These are phyloP conservation scores for Dysdera silvatica DNA, from an alignment of 1,140 invertebrate species.

Conservation along the genomic window DNA sequence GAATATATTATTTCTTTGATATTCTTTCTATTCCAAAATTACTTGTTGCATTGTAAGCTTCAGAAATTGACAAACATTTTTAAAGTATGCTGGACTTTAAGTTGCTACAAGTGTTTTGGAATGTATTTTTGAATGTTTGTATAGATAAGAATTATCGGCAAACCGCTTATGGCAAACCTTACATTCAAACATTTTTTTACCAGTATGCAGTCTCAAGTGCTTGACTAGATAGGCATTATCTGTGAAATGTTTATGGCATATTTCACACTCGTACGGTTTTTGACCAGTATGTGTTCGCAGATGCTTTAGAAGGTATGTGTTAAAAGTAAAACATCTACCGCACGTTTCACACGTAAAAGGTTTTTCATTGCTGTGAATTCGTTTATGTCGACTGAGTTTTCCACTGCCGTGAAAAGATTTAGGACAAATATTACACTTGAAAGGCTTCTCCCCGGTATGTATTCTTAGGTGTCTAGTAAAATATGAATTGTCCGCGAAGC, in stretches of 20 bases:
- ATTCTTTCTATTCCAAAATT: too few relatives aligned
- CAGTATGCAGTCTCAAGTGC: not conserved
- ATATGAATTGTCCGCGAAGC: constrained; percentile 97
- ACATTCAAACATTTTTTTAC: constrained; percentile 3
- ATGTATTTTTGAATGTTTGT: not conserved
- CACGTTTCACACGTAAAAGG: not conserved
- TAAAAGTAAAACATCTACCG: not conserved
- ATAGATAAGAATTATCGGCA: not conserved
- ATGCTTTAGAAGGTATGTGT: constrained; percentile 1
- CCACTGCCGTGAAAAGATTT: not conserved
- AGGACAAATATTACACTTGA: constrained; percentile 67
- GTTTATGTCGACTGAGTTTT: not conserved
- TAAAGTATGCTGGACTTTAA: too few relatives aligned
- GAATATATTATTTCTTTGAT: too few relatives aligned
- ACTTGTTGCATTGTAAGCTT: too few relatives aligned
- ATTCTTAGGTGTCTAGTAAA: constrained; percentile 97
- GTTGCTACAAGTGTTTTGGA: too few relatives aligned
- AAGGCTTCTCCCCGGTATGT: constrained; percentile 94
- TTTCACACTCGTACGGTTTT: constrained; percentile 2
- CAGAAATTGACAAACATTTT: too few relatives aligned
- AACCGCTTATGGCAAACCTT: not conserved
- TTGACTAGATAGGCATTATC: not conserved
- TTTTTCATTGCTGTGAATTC: constrained; percentile 1
- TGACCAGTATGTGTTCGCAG: not conserved
- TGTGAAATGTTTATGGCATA: constrained; percentile 2